Evolutionary conservation across 2,113 vertebrate species (phyloP).

Genomic region (Etia nguti): DNA sequence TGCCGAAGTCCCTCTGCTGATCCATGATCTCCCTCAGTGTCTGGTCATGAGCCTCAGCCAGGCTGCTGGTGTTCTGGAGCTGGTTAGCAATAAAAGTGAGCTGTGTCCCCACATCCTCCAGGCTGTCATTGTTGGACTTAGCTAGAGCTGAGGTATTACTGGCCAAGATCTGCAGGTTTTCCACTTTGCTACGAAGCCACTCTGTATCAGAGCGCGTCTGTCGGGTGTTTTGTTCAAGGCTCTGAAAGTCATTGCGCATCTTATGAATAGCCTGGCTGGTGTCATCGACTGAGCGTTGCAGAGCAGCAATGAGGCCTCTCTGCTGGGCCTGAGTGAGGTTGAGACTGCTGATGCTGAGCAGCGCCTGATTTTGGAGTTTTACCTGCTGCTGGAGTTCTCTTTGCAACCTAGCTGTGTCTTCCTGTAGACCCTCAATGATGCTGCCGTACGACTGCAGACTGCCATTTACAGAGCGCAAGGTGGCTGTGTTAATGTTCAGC

Average conservation of each 20-base stretch:
- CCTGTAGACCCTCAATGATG: slow-evolving; percentile 81
- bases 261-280: slow-evolving; percentile 83
- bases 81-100: slow-evolving; percentile 78
- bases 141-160: slow-evolving; percentile 82
- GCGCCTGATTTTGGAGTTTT: slow-evolving; percentile 78
- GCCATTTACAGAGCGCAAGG: slow-evolving; percentile 83
- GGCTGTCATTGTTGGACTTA: slow-evolving; percentile 85
- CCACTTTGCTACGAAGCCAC: slow-evolving; percentile 88
- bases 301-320: slow-evolving; percentile 75
- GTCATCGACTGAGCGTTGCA: slow-evolving; percentile 88
- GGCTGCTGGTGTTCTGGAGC: slow-evolving; percentile 85
- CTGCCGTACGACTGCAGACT: slow-evolving; percentile 83
- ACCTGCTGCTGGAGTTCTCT: slow-evolving; percentile 82
- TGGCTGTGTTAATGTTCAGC: slow-evolving; percentile 82
- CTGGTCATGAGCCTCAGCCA: slow-evolving; percentile 82
- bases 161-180: slow-evolving; percentile 81
- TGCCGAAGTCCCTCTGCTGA: slow-evolving; percentile 81
- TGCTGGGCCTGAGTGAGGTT: slow-evolving; percentile 91
- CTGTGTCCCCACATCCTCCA: slow-evolving; percentile 87
- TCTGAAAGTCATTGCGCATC: slow-evolving; percentile 86
- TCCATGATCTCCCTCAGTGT: slow-evolving; percentile 88
- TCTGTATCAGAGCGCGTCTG: slow-evolving; percentile 83
- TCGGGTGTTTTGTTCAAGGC: slow-evolving; percentile 81
- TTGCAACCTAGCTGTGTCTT: slow-evolving; percentile 83
- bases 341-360: slow-evolving; percentile 83